These are phyloP conservation scores for Phengaris alcon DNA, from an alignment of 2,888 invertebrate species.

Conservation along the genomic window DNA sequence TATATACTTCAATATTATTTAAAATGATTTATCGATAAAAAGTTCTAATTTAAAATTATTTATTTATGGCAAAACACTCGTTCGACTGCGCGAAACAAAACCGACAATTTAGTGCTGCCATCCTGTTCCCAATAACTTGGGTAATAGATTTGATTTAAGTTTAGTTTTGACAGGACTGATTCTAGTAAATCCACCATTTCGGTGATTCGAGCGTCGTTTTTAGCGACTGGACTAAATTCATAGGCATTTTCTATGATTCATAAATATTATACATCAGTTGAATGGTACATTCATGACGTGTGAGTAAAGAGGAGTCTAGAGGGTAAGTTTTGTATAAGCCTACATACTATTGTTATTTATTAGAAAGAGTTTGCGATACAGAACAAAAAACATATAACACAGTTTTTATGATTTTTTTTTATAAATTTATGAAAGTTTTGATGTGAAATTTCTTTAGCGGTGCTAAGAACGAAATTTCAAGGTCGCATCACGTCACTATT, in stretches of 20 bases:
- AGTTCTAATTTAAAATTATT: neutral
- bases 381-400: too few relatives aligned
- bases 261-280: constrained; percentile 54
- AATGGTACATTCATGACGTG: constrained; percentile 51
- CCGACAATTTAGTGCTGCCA: constrained; percentile 9
- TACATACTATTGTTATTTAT: too few relatives aligned
- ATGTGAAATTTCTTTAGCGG: too few relatives aligned
- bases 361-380: too few relatives aligned
- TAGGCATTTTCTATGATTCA: constrained; percentile 47
- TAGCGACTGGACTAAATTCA: constrained; percentile 35
- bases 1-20: too few relatives aligned
- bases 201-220: constrained; percentile 21
- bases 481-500: too few relatives aligned
- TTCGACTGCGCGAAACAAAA: neutral
- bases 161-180: constrained; percentile 25
- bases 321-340: neutral
- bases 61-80: neutral
- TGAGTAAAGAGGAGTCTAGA: neutral
- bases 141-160: constrained; percentile 30
- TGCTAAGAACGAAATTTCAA: too few relatives aligned
- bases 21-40: neutral
- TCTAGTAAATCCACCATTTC: constrained; percentile 26
- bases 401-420: too few relatives aligned
- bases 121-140: constrained; percentile 5
- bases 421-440: too few relatives aligned